Evolutionary conservation across 37 sponge, comb jelly and placozoan species (phyloP).

Genomic region (Ianthella basta): DNA sequence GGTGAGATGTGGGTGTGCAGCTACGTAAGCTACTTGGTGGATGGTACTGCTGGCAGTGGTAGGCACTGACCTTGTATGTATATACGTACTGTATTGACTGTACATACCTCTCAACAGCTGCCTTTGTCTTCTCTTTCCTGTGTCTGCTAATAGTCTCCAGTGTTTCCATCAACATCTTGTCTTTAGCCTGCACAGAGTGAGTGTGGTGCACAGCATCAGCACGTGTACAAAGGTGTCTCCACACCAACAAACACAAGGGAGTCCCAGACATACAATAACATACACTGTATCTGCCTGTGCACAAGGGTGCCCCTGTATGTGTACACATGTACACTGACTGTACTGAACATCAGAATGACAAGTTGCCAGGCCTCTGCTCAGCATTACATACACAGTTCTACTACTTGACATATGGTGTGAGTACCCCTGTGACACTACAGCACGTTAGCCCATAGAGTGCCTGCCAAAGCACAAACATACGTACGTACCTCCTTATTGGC

Average conservation of each 20-base stretch:
- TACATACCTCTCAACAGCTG: slow-evolving; percentile 42
- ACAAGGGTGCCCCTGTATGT: neutral
- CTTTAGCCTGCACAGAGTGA: slow-evolving; percentile 56
- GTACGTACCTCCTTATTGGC: slow-evolving; percentile 69
- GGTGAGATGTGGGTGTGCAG: neutral
- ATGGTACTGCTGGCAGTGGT: neutral
- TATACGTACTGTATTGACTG: too few relatives aligned
- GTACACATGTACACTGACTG: slow-evolving; percentile 23
- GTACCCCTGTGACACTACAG: too few relatives aligned
- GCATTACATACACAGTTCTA: too few relatives aligned
- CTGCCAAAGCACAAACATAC: neutral
- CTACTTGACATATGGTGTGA: too few relatives aligned
- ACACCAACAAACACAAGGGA: neutral
- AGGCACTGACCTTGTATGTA: neutral
- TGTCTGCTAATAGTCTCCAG: slow-evolving; percentile 44
- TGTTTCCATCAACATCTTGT: slow-evolving; percentile 57
- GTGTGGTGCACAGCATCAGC: too few relatives aligned
- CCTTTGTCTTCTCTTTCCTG: slow-evolving; percentile 53
- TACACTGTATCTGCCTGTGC: neutral
- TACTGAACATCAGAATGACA: neutral
- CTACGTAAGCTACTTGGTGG: neutral
- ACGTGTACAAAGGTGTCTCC: neutral
- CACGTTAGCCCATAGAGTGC: too few relatives aligned
- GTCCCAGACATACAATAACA: neutral
- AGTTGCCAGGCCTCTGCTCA: too few relatives aligned